Percentiles rank a stretch among this genome's conserved stretches.
phyloP scores from a whole-genome alignment of 1,140 invertebrate genomes.

The fruit fly (Drosophila melanogaster) region DNA sequence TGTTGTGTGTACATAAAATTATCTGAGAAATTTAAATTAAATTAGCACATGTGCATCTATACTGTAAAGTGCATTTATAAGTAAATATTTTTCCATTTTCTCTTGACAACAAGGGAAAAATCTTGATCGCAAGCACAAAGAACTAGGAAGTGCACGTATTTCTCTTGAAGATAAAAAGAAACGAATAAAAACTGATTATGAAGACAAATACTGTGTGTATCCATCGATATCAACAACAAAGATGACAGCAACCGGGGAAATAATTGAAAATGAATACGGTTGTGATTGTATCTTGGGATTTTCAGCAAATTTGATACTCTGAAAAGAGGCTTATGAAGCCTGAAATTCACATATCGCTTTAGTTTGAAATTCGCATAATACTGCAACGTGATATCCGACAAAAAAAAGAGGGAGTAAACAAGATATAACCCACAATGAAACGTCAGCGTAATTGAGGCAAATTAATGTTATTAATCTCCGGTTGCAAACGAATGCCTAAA shows the following conservation, averaged over 20 bases:
- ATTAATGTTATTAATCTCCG: slow-evolving; percentile 34
- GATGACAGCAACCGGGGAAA: not conserved
- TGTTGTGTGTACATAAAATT: no score
- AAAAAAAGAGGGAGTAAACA: not conserved
- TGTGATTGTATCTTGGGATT: slow-evolving; percentile 1
- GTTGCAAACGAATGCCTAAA: slow-evolving; percentile 20
- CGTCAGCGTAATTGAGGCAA: slow-evolving; percentile 27
- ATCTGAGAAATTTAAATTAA: no score
- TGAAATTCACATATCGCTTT: slow-evolving; percentile 1
- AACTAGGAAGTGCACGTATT: slow-evolving; percentile 19
- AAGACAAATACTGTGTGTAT: slow-evolving; percentile 28
- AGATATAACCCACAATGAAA: not conserved
- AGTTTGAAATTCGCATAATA: slow-evolving; percentile 23
- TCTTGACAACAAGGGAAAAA: slow-evolving; percentile 15
- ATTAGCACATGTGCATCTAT: not conserved
- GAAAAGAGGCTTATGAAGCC: slow-evolving; percentile 22
- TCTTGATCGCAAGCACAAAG: slow-evolving; percentile 32
- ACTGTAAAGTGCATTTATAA: not conserved
- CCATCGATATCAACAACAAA: slow-evolving; percentile 22
- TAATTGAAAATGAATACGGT: slow-evolving; percentile 3
- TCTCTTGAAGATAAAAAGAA: slow-evolving; percentile 4
- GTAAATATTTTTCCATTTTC: slow-evolving; percentile 4
- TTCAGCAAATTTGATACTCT: slow-evolving; percentile 1
- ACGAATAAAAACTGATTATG: slow-evolving; percentile 19
- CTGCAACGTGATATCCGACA: slow-evolving; percentile 18